These are phyloP conservation scores for Brassicogethes aeneus DNA, from an alignment of 2,888 invertebrate genomes.

Conservation along the genomic window DNA sequence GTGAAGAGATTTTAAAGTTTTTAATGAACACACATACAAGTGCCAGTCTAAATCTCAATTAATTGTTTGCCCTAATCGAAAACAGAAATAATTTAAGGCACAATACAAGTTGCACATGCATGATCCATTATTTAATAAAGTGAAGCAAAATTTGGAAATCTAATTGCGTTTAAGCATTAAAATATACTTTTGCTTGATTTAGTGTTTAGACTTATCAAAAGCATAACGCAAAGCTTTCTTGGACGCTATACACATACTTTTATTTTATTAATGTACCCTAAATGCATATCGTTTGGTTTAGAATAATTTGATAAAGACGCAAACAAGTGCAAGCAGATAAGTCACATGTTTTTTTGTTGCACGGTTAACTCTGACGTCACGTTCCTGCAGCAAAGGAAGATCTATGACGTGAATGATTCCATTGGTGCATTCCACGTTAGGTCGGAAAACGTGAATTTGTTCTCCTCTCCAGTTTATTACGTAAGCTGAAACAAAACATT, in stretches of 20 bases:
- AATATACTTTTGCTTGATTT: not conserved
- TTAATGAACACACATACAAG: slow-evolving; percentile 1
- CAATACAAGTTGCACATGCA: not conserved
- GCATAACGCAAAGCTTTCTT: not conserved
- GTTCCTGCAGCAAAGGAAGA: slow-evolving; percentile 72
- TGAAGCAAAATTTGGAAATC: not conserved
- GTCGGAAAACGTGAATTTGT: slow-evolving; percentile 76
- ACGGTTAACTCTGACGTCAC: slow-evolving; percentile 66
- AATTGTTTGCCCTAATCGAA: not conserved
- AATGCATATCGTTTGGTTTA: not conserved
- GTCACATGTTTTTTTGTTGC: slow-evolving; percentile 15
- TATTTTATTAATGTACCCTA: not conserved
- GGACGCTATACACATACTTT: not conserved
- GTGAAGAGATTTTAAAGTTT: not conserved
- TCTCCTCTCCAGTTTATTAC: slow-evolving; percentile 77
- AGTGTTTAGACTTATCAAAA: not conserved
- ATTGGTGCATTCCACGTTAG: slow-evolving; percentile 92
- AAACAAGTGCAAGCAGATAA: not conserved
- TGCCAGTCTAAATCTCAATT: not conserved
- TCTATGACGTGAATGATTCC: slow-evolving; percentile 94
- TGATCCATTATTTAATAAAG: not conserved
- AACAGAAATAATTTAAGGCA: not conserved
- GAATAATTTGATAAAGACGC: not conserved
- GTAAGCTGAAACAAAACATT: slow-evolving; percentile 58
- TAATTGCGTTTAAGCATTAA: not conserved